These are phyloP conservation scores for Graptemys geographica DNA, from an alignment of 2,797 vertebrate species.

Conservation along the genomic window DNA sequence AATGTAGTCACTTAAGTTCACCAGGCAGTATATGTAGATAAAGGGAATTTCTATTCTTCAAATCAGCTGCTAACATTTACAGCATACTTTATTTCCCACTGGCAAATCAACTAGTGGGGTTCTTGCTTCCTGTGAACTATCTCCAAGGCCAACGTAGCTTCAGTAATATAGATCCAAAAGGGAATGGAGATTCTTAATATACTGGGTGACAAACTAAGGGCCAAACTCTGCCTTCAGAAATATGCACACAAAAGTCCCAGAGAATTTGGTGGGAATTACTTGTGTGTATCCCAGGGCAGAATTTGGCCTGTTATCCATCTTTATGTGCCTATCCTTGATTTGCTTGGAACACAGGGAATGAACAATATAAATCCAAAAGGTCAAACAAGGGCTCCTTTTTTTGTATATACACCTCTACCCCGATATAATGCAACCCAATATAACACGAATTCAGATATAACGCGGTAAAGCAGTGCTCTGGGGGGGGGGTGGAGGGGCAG, in stretches of 20 bases:
- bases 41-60: background rate
- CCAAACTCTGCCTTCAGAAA: background rate
- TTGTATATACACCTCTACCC: background rate
- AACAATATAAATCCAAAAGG: fast-evolving
- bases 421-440: too few relatives aligned
- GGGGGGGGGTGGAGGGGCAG: too few relatives aligned
- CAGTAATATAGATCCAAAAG: background rate
- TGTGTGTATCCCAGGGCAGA: background rate
- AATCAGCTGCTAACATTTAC: background rate
- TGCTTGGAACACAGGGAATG: fast-evolving
- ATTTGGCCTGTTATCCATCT: background rate
- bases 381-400: fast-evolving
- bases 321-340: fast-evolving
- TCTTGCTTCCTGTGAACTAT: background rate
- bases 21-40: background rate
- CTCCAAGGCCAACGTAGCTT: background rate
- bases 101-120: background rate
- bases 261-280: background rate
- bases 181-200: background rate
- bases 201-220: background rate
- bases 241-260: background rate
- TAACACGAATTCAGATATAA: too few relatives aligned
- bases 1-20: background rate
- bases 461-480: too few relatives aligned
- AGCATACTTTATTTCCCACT: background rate